Conservation (phyloP, 1,140 invertebrate species). For the Campoletis sonorensis region DNA sequence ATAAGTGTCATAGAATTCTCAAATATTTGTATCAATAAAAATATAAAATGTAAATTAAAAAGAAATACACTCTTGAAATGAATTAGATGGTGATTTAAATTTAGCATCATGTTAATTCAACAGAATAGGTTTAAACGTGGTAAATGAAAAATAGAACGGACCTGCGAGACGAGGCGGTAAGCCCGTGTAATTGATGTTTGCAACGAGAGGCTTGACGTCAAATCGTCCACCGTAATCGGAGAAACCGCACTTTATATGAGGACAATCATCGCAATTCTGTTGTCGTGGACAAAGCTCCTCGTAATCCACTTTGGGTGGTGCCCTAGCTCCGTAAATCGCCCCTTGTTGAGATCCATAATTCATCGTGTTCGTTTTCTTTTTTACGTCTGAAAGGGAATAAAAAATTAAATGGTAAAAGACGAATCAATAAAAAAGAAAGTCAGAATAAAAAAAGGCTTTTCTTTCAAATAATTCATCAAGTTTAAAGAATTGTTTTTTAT, state of each 20-base stretch:
- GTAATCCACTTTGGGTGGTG: slow-evolving; percentile 73
- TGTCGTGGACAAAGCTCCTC: slow-evolving; percentile 75
- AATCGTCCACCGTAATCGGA: slow-evolving; percentile 63
- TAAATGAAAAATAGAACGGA: slow-evolving; percentile 53
- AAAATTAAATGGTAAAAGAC: neutral
- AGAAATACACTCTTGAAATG: too few species aligned
- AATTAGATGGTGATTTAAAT: too few species aligned
- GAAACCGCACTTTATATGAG: slow-evolving; percentile 70
- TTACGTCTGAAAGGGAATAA: slow-evolving; percentile 53
- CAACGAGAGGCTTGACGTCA: slow-evolving; percentile 63
- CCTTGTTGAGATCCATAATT: slow-evolving; percentile 54
- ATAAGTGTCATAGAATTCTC: too few species aligned
- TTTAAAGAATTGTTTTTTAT: too few species aligned
- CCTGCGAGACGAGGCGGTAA: slow-evolving; percentile 66
- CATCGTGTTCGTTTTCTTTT: slow-evolving; percentile 51
- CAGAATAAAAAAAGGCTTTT: slow-evolving; percentile 6
- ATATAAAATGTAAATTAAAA: too few species aligned
- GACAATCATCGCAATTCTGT: slow-evolving; percentile 72
- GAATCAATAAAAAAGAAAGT: slow-evolving; percentile 10
- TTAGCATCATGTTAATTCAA: too few species aligned
- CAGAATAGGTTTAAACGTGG: neutral
- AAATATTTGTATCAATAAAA: too few species aligned
- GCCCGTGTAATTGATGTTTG: slow-evolving; percentile 65
- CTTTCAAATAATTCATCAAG: too few species aligned
- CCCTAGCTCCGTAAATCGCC: slow-evolving; percentile 71